Base-by-base conservation (phyloP, 2,888 invertebrate species). In the Cenopis cana region DNA sequence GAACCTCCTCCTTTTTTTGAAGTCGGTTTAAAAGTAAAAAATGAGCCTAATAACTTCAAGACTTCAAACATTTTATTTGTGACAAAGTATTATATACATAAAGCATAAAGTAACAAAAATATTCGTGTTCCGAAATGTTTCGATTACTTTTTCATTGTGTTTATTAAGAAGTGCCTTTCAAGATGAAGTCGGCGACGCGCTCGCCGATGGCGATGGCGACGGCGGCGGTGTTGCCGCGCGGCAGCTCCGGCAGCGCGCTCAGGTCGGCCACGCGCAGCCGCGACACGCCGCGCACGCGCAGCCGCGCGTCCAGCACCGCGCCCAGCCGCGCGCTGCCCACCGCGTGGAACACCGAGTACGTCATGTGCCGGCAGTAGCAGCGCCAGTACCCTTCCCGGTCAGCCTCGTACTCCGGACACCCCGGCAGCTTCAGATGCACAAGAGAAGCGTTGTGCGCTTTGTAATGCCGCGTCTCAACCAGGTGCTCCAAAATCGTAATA, bases 291-390 rank as follows among this genome's bases (percentile, higher is more conserved):
- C 65, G 78, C 77, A 90, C 90, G 12, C 84, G 80, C 71, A 90
- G 76, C 20, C 75, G 72, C 50, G 55, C 76, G 74, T 88, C 89
- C 73, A 89, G 61, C 74, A 86, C 90, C n/a, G 65, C 24, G 2
- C 84, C 86, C 68, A 89, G 72, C 57, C 82, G 78, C 50, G 81
- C 78, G 65, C 89, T 84, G 57, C 90, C 90, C 69, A 77, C 81
- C 41, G 89, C 79, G 76, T 90, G 90, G 76, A 77, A 84, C 68
- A 80, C 84, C 24, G 85, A 74, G 59, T 77, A 78, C 69, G 89
- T 88, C 85, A 89, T 78, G 74, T 88, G 86, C 12, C 85, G 81
- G 62, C 72, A 78, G 78, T 88, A 89, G 74, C 90, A 90, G n/a
- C 73, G 74, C 88, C 87, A 89, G 79, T 89, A 90, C 2, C 36